phyloP scores from a whole-genome alignment of 2,113 vertebrate species.

The Pycnonotus jocosus region DNA sequence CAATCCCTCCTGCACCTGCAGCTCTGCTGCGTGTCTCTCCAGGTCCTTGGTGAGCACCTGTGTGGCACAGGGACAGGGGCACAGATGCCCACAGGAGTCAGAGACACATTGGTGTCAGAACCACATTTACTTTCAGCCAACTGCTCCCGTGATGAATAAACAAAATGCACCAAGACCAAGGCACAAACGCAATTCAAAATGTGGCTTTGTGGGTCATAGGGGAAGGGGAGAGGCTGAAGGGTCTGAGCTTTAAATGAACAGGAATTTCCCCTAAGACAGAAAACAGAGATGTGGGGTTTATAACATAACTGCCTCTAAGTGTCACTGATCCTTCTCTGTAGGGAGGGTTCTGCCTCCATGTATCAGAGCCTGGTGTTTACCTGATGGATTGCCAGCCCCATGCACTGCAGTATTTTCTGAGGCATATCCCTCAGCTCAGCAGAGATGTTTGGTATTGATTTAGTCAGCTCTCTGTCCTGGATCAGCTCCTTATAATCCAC shows the following conservation, averaged over 20 bases:
- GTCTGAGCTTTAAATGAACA: background rate
- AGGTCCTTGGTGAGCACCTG: constrained; percentile 93
- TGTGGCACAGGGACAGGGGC: background rate
- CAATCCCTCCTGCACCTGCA: constrained; percentile 85
- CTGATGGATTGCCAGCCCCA: constrained; percentile 95
- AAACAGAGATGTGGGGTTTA: background rate
- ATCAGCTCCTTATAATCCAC: constrained; percentile 89
- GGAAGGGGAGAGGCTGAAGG: background rate
- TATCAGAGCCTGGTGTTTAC: constrained; percentile 54
- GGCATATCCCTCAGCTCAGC: constrained; percentile 86
- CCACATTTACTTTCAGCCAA: background rate
- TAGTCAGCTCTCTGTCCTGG: constrained; percentile 67
- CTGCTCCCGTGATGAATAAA: background rate
- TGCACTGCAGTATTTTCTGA: constrained; percentile 85
- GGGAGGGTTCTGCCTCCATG: background rate
- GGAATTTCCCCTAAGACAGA: background rate
- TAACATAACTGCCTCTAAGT: background rate
- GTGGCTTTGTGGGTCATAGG: background rate
- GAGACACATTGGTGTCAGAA: background rate
- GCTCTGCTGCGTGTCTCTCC: constrained; percentile 86
- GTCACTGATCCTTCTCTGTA: background rate
- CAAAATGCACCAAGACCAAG: background rate
- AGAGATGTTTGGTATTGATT: constrained; percentile 72
- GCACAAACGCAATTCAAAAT: background rate
- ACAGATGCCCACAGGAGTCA: background rate